These are phyloP conservation scores for Luperina testacea DNA, from an alignment of 2,888 invertebrate genomes.

Conservation along the genomic window DNA sequence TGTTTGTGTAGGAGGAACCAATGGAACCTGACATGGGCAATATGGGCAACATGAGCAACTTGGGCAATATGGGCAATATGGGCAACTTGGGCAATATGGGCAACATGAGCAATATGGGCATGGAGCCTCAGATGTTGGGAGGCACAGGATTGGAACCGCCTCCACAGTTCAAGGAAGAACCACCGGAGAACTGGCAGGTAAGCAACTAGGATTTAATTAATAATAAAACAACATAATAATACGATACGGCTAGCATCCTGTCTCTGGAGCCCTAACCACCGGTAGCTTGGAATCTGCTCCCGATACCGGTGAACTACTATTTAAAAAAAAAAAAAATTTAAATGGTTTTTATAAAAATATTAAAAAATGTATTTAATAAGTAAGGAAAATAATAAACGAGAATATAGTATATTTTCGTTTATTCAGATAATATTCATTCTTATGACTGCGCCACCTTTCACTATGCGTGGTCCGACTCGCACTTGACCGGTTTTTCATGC, in stretches of 20 bases:
- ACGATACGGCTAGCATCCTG: too few relatives aligned
- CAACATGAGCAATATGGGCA: conserved; percentile 46
- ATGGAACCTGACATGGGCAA: conserved; percentile 80
- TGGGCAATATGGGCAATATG: conserved; percentile 1
- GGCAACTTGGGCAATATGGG: neutral
- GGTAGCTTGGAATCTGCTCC: too few relatives aligned
- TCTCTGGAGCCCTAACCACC: too few relatives aligned
- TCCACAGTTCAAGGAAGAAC: conserved; percentile 87
- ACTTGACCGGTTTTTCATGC: neutral
- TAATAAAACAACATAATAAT: neutral
- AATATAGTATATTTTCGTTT: too few relatives aligned
- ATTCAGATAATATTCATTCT: neutral
- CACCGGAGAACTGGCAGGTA: conserved; percentile 88
- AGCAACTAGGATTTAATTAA: conserved; percentile 29
- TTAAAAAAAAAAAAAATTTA: too few relatives aligned
- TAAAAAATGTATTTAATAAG: too few relatives aligned
- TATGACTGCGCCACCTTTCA: neutral
- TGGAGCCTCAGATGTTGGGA: conserved; percentile 79
- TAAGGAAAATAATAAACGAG: too few relatives aligned
- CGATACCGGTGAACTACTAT: too few relatives aligned
- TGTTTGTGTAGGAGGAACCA: conserved; percentile 82
- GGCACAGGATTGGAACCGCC: conserved; percentile 73
- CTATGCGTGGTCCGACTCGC: neutral
- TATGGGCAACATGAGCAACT: neutral
- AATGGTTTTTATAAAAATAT: neutral